phyloP scores from a whole-genome alignment of 2,888 invertebrate genomes.

The Lampropteryx suffumata region DNA sequence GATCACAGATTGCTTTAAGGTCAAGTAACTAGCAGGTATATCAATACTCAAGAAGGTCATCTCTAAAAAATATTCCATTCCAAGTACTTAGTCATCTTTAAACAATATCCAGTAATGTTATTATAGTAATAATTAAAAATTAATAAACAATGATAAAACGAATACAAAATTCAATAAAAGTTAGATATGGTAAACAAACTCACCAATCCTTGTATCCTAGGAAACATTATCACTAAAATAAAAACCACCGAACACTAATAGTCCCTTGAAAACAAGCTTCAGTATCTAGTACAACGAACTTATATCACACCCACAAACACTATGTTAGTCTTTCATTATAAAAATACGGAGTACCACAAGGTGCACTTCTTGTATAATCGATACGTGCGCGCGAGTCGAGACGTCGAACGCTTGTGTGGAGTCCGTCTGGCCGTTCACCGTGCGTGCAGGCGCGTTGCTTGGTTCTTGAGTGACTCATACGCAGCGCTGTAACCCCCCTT shows the following conservation, averaged over 20 bases:
- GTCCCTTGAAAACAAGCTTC: slow-evolving; percentile 40
- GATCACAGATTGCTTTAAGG: too few species aligned
- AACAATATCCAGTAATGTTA: too few species aligned
- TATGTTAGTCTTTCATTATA: slow-evolving; percentile 39
- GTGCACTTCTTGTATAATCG: slow-evolving; percentile 27
- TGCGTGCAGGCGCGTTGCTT: slow-evolving; percentile 10
- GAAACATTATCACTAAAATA: slow-evolving; percentile 65
- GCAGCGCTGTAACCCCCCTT: slow-evolving; percentile 12
- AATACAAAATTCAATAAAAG: too few species aligned
- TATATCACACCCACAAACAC: slow-evolving; percentile 51
- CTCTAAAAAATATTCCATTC: too few species aligned
- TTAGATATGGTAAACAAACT: slow-evolving; percentile 42
- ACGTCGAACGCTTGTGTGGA: slow-evolving; percentile 52
- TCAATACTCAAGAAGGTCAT: too few species aligned
- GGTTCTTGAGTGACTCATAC: slow-evolving; percentile 29
- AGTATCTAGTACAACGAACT: slow-evolving; percentile 46
- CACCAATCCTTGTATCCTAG: slow-evolving; percentile 77
- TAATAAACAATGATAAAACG: too few species aligned
- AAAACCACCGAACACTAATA: slow-evolving; percentile 42
- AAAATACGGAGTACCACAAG: slow-evolving; percentile 43
- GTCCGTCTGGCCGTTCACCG: not conserved
- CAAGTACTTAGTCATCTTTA: too few species aligned
- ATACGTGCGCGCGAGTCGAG: slow-evolving; percentile 61
- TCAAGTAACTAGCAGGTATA: too few species aligned
- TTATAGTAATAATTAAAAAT: too few species aligned